Base-by-base conservation (phyloP, 2,113 vertebrate genomes). In the Sander lucioperca region DNA sequence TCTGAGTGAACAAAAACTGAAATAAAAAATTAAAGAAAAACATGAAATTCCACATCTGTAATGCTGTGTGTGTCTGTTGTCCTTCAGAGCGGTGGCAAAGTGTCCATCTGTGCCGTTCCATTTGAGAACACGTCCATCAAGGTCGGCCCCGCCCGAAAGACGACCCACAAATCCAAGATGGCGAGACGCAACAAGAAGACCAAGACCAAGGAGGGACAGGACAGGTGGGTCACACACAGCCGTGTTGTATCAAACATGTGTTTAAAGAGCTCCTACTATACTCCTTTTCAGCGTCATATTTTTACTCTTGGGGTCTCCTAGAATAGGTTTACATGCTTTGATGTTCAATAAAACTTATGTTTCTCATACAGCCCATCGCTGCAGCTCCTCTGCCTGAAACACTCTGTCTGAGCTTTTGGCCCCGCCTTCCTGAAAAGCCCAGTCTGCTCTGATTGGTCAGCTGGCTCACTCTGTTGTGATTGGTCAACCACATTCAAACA, bases 101-200 rank as follows among this genome's bases (percentile, higher is more conserved):
- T 99, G 27, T 98, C 98, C 66, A 98, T 99, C 93, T 96, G 96
- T 4, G 97, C 98, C 67, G 99, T 98, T 0, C 97, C 97, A 0
- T 97, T 99, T 92, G 98, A 99, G 87, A 99, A 99, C 92, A 99
- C 98, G 0, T 98, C 98, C 64, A 99, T 99, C 93, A 98, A 99
- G 90, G 96, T 99, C 56, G 98, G 98, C 6, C 98, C 98, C 0
- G 98, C 98, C 57, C 95, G 98, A 27, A 98, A 97, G 90, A 95
- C 96, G 74, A 95, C 93, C 91, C 94, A 95, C 89, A 99, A 97
- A 88, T 97, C 97, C 84, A 99, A 98, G 93, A 99, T 99, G 98
- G 98, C 97, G 33, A 95, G 98, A 33, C 96, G 98, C 88, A 99
- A 96, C 93, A 99, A 98, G 94, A 97, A 96, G 89, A 97, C 90